A percentile compares a stretch with the other conserved stretches of the same genome.
phyloP scores from a whole-genome alignment of 2,113 vertebrate genomes.

The Nesospiza acunhae region DNA sequence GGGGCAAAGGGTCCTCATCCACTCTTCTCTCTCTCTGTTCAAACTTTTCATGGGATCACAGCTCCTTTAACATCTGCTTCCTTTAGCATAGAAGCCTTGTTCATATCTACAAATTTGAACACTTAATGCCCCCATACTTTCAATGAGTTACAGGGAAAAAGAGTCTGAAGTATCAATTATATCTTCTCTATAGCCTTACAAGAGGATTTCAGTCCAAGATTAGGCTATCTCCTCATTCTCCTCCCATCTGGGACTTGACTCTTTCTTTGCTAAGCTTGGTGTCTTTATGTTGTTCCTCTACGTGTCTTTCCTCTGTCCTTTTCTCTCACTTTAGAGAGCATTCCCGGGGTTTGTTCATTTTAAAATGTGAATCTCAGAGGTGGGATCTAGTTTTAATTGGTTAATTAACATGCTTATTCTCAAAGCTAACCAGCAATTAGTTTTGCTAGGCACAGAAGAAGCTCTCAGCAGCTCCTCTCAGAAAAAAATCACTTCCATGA shows the following conservation, averaged over 20 bases:
- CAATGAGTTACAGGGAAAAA: not conserved
- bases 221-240: not conserved
- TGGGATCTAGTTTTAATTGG: not conserved
- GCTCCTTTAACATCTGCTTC: not conserved
- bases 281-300: not conserved
- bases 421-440: not conserved
- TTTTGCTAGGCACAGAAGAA: not conserved
- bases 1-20: not conserved
- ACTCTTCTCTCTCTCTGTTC: not conserved
- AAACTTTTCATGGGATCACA: not conserved
- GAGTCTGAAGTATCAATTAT: not conserved
- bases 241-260: not conserved
- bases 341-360: not conserved
- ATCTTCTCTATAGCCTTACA: not conserved
- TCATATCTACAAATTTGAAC: not conserved
- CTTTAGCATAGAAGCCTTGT: not conserved
- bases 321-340: not conserved
- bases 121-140: not conserved
- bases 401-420: not conserved
- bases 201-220: not conserved
- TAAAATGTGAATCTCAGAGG: not conserved
- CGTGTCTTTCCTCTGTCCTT: not conserved
- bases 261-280: not conserved
- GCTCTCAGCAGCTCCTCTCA: not conserved
- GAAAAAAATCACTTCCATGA: not conserved